Evolutionary conservation across 2,113 vertebrate genomes (phyloP).

Genomic region (Hippocampus abdominalis): DNA sequence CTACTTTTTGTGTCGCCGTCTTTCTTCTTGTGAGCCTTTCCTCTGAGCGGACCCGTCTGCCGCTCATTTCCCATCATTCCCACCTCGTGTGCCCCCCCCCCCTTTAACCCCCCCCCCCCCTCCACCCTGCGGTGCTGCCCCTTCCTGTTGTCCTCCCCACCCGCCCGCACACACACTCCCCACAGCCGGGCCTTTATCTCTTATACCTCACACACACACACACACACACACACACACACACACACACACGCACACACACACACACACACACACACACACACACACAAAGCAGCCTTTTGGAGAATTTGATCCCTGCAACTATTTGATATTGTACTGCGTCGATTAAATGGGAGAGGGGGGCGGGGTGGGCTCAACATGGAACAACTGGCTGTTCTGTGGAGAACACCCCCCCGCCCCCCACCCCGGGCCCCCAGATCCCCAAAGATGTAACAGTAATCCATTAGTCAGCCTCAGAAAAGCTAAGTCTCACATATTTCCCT

Average conservation of each 20-base stretch:
- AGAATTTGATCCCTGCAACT: constrained; percentile 68
- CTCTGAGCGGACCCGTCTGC: constrained; percentile 69
- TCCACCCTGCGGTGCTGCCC: constrained; percentile 27
- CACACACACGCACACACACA: too few species aligned
- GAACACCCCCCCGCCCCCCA: background rate
- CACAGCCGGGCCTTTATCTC: constrained; percentile 53
- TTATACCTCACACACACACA: constrained; percentile 49
- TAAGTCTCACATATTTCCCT: constrained; percentile 1
- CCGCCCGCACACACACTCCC: background rate
- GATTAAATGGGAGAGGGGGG: constrained; percentile 52
- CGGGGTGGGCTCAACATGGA: constrained; percentile 5
- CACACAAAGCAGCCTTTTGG: constrained; percentile 40
- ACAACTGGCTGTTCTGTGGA: constrained; percentile 44
- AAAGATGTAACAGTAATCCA: constrained; percentile 7
- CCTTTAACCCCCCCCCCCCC: constrained; percentile 48
- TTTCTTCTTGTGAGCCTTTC: constrained; percentile 57
- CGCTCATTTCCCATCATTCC: constrained; percentile 72
- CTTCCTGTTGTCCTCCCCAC: constrained; percentile 40
- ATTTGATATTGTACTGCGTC: constrained; percentile 60
- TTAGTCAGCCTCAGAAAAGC: background rate
- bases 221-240: constrained; percentile 34
- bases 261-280: constrained; percentile 11
- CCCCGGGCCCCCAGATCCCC: background rate
- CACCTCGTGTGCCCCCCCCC: constrained; percentile 64
- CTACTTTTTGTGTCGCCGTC: constrained; percentile 68